A percentile compares a stretch with the other conserved stretches of the same genome.
These are phyloP conservation scores for Noctua janthe DNA, from an alignment of 2,888 invertebrate genomes.

Conservation along the genomic window DNA sequence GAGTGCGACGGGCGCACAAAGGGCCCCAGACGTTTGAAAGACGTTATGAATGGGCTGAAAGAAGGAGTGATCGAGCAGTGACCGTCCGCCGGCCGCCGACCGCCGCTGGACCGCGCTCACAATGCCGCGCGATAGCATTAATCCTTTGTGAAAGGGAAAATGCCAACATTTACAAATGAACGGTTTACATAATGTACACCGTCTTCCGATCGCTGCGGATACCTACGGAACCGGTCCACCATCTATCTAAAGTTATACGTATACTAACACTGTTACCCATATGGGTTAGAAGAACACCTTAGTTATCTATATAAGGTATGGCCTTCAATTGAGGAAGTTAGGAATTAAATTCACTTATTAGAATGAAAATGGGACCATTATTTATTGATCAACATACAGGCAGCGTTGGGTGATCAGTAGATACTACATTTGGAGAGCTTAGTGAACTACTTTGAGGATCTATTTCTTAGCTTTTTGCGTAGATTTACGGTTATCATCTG, in stretches of 20 bases:
- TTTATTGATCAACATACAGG: background rate
- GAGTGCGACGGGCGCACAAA: conserved; percentile 82
- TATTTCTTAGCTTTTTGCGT: background rate
- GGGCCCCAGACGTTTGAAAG: conserved; percentile 85
- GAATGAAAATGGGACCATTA: background rate
- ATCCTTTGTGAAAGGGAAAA: conserved; percentile 76
- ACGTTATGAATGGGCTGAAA: conserved; percentile 87
- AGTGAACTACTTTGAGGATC: background rate
- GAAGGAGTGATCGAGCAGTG: conserved; percentile 89
- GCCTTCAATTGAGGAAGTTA: background rate
- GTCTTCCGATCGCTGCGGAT: conserved; percentile 57
- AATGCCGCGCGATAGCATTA: conserved; percentile 76
- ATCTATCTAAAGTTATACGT: conserved; percentile 32
- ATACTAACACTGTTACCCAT: conserved; percentile 6
- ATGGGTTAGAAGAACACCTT: background rate
- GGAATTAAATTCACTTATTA: background rate
- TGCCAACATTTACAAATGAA: conserved; percentile 70
- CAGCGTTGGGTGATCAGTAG: background rate
- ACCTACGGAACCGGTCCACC: conserved; percentile 25
- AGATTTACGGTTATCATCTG: background rate
- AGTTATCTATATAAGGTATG: conserved; percentile 1
- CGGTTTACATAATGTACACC: conserved; percentile 68
- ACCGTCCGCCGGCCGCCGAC: conserved; percentile 69
- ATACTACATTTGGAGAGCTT: background rate
- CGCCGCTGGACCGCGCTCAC: conserved; percentile 68